Percentiles rank a stretch among this genome's conserved stretches.
These are phyloP conservation scores for Andrena dorsata DNA, from an alignment of 2,888 invertebrate species.

Conservation along the genomic window DNA sequence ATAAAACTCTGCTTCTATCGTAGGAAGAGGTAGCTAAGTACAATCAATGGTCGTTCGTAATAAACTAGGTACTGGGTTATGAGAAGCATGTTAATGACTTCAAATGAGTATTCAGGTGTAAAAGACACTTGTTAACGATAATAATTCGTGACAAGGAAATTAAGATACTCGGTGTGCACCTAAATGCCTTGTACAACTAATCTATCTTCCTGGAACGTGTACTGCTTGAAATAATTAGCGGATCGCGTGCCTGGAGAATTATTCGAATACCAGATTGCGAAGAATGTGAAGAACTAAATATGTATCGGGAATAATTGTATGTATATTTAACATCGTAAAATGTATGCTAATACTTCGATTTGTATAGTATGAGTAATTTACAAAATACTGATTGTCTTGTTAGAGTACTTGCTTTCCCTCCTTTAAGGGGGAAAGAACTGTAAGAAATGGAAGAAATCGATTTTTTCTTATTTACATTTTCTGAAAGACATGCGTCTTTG, in stretches of 20 bases:
- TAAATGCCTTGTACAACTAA: not conserved
- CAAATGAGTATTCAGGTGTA: not conserved
- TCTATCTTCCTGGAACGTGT: not conserved
- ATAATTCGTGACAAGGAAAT: constrained; percentile 26
- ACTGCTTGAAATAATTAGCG: not conserved
- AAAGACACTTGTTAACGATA: not conserved
- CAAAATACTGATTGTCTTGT: too few relatives aligned
- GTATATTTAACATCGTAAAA: too few relatives aligned
- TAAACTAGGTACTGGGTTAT: not conserved
- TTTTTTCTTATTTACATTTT: too few relatives aligned
- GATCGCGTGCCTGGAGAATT: not conserved
- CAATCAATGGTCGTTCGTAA: not conserved
- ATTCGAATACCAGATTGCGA: not conserved
- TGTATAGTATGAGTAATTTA: too few relatives aligned
- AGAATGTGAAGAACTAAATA: not conserved
- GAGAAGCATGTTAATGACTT: not conserved
- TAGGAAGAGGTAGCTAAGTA: not conserved
- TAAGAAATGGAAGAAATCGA: too few relatives aligned
- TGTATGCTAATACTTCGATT: too few relatives aligned
- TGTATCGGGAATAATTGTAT: not conserved
- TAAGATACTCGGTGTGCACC: constrained; percentile 14
- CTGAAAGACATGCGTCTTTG: too few relatives aligned
- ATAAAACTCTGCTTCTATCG: constrained; percentile 3
- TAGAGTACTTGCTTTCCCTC: too few relatives aligned
- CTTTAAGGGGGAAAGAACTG: too few relatives aligned